Evolutionary conservation across 2,797 vertebrate genomes (phyloP), one percentile per base, ranked within the genome.

Genomic region (Cirrhinus molitorella): DNA sequence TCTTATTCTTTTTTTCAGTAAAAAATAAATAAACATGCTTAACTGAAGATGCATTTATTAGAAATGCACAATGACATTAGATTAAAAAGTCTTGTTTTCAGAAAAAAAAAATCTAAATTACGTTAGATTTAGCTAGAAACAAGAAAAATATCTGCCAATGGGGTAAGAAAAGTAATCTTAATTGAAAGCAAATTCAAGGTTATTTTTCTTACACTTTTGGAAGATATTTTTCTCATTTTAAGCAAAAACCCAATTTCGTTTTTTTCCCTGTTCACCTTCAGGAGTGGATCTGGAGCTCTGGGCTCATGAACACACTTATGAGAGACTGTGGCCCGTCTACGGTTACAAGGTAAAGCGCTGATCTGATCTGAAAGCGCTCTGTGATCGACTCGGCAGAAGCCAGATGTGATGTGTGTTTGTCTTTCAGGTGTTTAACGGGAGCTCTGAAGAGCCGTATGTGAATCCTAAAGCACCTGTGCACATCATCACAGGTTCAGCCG

Each of bases 291-390:
- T 98, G 89, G 94, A 96, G 91, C 74, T 97, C 80, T 97, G 97
- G 96, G 97, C 97, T 23, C 97, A 98, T 7, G 96, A 98, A 67
- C 97, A 97, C 90, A 96, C 96, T 0, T 98, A 96, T 0, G 97
- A 98, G 89, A 93, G 96, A 53, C 94, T 97, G 21, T 98, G 96
- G 96, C 97, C 97, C 0, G 93, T 97, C 72, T 98, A 96, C 49
- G 90, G 95, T 70, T 95, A 95, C 87, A 93, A 95, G 93, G 97
- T 98, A 89, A 92, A 88, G 37, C 37, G 12, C 43, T 84, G 66
- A 57, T 2, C 55, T 23, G 55, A 57, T 57, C 9, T 12, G 55
- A 23, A 23, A 57, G 55, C 10, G n/a, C 55, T 57, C 55, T 2
- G 21, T 55, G 53, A 55, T n/a, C 3, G 5, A 34, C 28, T 63